phyloP scores from a whole-genome alignment of 1,140 invertebrate species.

The Drosophila watanabei region DNA sequence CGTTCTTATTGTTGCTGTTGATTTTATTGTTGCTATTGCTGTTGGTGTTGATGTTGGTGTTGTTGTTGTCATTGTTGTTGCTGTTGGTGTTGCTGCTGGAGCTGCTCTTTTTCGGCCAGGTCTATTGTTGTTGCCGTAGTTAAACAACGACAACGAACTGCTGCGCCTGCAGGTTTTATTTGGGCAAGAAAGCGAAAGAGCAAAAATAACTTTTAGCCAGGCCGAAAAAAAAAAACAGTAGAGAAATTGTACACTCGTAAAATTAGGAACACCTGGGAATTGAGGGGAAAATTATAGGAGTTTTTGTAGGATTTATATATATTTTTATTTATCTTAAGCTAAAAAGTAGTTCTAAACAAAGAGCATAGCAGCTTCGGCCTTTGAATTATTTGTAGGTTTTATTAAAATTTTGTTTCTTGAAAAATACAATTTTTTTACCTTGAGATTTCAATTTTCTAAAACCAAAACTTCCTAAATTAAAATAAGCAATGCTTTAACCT shows the following conservation, averaged over 20 bases:
- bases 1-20: slow-evolving; percentile 16
- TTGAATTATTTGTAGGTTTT: neutral
- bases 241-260: slow-evolving; percentile 57
- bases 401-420: neutral
- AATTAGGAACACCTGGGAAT: neutral
- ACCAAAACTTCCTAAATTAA: neutral
- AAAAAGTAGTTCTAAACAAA: no score
- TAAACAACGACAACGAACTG: slow-evolving; percentile 48
- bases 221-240: slow-evolving; percentile 29
- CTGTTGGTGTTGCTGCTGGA: slow-evolving; percentile 12
- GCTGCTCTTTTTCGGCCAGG: slow-evolving; percentile 47
- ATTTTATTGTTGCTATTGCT: slow-evolving; percentile 18
- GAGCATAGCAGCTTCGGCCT: no score
- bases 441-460: neutral
- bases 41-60: slow-evolving; percentile 21
- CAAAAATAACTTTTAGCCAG: slow-evolving; percentile 66
- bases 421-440: neutral
- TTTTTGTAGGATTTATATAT: neutral
- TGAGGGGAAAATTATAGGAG: no score
- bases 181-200: slow-evolving; percentile 44
- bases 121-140: slow-evolving; percentile 35
- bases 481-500: neutral
- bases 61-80: slow-evolving; percentile 29
- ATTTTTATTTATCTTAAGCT: no score
- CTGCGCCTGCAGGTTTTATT: slow-evolving; percentile 77